phyloP scores from a whole-genome alignment of 1,140 invertebrate genomes.

The Drosophila rhopaloa region DNA sequence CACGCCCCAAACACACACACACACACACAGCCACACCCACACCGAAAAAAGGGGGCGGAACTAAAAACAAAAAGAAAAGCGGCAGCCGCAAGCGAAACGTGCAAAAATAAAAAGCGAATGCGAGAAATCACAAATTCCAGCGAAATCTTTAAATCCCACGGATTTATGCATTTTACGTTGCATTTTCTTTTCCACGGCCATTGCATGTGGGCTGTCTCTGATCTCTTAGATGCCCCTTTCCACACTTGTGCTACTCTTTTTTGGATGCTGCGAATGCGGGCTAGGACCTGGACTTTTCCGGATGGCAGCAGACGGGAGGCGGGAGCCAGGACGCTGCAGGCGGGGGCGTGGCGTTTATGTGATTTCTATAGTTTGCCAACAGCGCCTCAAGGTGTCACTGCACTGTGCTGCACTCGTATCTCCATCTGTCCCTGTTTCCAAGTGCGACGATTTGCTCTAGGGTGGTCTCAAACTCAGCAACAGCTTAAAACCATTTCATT shows the following conservation, averaged over 20 bases:
- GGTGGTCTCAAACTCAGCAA: slow-evolving; percentile 5
- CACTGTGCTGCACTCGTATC: slow-evolving; percentile 35
- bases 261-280: slow-evolving; percentile 59
- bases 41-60: slow-evolving; percentile 6
- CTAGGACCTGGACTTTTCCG: slow-evolving; percentile 13
- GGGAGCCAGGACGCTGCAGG: neutral
- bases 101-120: slow-evolving; percentile 71
- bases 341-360: slow-evolving; percentile 56
- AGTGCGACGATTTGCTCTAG: slow-evolving; percentile 1
- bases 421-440: slow-evolving; percentile 30
- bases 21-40: neutral
- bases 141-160: slow-evolving; percentile 78
- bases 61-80: slow-evolving; percentile 57
- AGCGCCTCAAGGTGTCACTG: slow-evolving; percentile 74
- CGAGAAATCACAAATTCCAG: slow-evolving; percentile 79
- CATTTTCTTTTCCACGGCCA: slow-evolving; percentile 49
- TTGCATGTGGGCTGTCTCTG: slow-evolving; percentile 48
- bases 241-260: slow-evolving; percentile 43
- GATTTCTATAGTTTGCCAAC: slow-evolving; percentile 77
- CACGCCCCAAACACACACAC: slow-evolving; percentile 47
- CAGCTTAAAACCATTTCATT: neutral
- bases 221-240: slow-evolving; percentile 11
- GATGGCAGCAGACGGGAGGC: neutral
- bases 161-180: slow-evolving; percentile 83
- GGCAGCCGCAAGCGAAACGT: slow-evolving; percentile 51